These are phyloP conservation scores for Gracilinanus agilis DNA, from an alignment of 2,113 vertebrate genomes.

Conservation along the genomic window DNA sequence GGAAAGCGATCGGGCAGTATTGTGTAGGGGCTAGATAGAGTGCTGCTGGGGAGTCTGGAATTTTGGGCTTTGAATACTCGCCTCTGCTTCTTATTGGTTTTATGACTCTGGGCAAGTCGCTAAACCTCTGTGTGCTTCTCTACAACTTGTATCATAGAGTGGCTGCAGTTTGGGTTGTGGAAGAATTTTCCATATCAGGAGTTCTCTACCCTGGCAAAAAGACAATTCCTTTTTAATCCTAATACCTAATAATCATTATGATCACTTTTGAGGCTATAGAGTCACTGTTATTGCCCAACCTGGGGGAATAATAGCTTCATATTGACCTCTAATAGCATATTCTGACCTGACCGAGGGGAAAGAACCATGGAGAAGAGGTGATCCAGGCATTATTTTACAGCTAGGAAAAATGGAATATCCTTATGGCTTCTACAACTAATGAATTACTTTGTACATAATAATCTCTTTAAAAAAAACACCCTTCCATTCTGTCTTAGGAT, in stretches of 20 bases:
- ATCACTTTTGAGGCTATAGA: not conserved
- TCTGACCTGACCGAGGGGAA: no score
- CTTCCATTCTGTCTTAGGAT: no score
- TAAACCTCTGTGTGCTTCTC: not conserved
- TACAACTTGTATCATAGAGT: not conserved
- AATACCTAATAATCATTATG: no score
- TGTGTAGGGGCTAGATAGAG: not conserved
- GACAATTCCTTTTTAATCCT: not conserved
- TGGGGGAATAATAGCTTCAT: not conserved
- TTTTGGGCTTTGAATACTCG: not conserved
- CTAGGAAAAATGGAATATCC: not conserved
- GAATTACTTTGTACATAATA: not conserved
- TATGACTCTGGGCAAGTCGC: not conserved
- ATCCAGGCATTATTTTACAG: not conserved
- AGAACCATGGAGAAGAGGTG: not conserved
- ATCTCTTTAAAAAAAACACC: not conserved
- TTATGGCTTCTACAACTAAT: no score
- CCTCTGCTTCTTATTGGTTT: not conserved
- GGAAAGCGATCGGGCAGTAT: not conserved
- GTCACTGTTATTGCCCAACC: not conserved
- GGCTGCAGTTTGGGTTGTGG: not conserved
- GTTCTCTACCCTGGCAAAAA: not conserved
- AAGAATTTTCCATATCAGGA: not conserved
- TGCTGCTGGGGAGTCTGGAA: not conserved
- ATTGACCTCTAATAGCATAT: not conserved